A percentile compares a stretch with the other conserved stretches of the same genome.
phyloP scores from a whole-genome alignment of 2,113 vertebrate species.

The Gymnogyps californianus region DNA sequence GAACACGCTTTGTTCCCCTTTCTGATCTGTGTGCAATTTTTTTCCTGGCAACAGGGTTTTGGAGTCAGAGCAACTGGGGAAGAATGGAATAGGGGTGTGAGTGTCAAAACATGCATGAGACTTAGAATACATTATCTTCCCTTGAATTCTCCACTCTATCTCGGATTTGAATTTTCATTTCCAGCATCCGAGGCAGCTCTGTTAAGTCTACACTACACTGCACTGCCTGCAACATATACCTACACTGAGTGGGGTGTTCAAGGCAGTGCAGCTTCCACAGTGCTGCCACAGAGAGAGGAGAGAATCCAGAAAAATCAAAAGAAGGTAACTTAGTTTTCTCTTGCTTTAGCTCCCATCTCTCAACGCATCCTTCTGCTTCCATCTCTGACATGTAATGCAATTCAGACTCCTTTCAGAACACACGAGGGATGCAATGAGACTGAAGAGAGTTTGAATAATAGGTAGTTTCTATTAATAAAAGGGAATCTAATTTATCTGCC shows the following conservation, averaged over 20 bases:
- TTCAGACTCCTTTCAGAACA: not conserved
- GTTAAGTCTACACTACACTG: not conserved
- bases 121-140: not conserved
- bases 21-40: not conserved
- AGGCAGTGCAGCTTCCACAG: not conserved
- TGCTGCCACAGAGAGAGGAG: not conserved
- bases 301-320: not conserved
- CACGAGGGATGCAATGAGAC: not conserved
- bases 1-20: not conserved
- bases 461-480: slow-evolving; percentile 39
- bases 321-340: not conserved
- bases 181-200: not conserved
- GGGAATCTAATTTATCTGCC: not conserved
- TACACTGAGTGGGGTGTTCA: not conserved
- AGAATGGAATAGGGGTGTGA: not conserved
- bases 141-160: not conserved
- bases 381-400: not conserved
- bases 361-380: not conserved
- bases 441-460: not conserved
- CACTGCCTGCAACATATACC: not conserved
- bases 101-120: not conserved
- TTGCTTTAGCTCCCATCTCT: not conserved
- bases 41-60: not conserved
- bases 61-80: not conserved
- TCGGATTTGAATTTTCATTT: not conserved